Conservation (phyloP, 53 echinoderm and acorn worm species). For the Echinometra lucunter region DNA sequence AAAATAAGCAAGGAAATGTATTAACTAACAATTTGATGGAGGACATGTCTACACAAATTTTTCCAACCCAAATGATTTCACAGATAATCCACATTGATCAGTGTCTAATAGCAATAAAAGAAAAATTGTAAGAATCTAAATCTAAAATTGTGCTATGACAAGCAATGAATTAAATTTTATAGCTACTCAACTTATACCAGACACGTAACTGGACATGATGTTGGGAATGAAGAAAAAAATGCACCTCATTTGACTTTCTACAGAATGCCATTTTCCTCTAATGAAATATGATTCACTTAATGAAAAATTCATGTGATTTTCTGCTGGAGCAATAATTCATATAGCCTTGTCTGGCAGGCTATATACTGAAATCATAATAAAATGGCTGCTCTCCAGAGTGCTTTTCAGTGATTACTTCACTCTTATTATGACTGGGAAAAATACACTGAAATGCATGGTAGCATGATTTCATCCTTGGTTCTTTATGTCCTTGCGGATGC, state of each 20-base stretch:
- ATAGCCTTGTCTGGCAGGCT: constrained; percentile 28
- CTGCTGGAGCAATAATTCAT: not conserved
- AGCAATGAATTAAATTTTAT: not conserved
- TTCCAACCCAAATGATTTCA: no score
- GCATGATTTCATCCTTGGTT: not conserved
- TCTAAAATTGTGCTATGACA: not conserved
- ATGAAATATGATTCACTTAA: constrained; percentile 40
- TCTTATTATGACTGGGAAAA: not conserved
- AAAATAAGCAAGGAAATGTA: no score
- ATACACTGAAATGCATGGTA: not conserved
- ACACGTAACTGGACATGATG: not conserved
- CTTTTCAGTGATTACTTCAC: not conserved
- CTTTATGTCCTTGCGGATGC: not conserved
- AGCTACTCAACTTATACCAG: not conserved
- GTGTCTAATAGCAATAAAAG: no score
- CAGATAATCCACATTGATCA: no score
- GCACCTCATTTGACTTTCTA: not conserved
- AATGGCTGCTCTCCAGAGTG: not conserved
- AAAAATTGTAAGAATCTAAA: not conserved
- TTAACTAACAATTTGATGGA: no score
- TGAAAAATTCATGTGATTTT: constrained; percentile 36
- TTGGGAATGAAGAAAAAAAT: not conserved
- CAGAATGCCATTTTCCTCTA: not conserved
- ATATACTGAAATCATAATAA: not conserved
- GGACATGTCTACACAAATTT: no score